phyloP scores from a whole-genome alignment of 2,797 vertebrate genomes.

The Anisognathus igniventris region DNA sequence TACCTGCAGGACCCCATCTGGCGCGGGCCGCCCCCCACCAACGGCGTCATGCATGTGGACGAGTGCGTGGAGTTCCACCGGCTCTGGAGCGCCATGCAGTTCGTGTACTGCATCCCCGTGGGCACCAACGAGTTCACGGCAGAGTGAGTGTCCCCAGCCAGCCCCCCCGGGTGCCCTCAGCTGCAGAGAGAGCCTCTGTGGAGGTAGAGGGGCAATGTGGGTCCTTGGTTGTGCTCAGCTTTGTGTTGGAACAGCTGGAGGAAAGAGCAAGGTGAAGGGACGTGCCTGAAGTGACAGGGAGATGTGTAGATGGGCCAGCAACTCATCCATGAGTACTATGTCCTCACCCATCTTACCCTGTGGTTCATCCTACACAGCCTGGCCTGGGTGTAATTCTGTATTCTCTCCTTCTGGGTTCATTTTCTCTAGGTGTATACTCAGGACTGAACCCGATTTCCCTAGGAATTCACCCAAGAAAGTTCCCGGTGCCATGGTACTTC shows the following conservation, averaged over 20 bases:
- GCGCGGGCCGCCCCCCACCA: constrained; percentile 94
- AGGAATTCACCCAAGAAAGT: neutral
- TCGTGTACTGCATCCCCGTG: constrained; percentile 98
- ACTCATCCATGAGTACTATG: neutral
- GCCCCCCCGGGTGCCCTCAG: neutral
- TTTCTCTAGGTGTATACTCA: neutral
- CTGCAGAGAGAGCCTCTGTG: rapidly evolving
- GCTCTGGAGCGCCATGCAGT: constrained; percentile 99
- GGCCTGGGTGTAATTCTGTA: neutral
- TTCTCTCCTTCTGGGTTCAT: neutral
- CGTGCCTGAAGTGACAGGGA: rapidly evolving
- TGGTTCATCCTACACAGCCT: neutral
- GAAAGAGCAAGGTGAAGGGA: neutral
- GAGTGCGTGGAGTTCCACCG: constrained; percentile 98
- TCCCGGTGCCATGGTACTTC: neutral
- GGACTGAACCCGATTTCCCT: neutral
- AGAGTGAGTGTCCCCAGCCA: constrained; percentile 79
- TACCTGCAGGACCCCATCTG: constrained; percentile 96
- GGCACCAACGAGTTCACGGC: constrained; percentile 98
- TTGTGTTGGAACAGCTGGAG: neutral
- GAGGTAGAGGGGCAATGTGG: rapidly evolving
- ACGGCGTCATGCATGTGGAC: constrained; percentile 97
- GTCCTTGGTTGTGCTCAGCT: no score
- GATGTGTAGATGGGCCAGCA: neutral
- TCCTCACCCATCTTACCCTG: neutral